Conservation (phyloP, 2,113 vertebrate genomes). For the Lasiurus borealis region DNA sequence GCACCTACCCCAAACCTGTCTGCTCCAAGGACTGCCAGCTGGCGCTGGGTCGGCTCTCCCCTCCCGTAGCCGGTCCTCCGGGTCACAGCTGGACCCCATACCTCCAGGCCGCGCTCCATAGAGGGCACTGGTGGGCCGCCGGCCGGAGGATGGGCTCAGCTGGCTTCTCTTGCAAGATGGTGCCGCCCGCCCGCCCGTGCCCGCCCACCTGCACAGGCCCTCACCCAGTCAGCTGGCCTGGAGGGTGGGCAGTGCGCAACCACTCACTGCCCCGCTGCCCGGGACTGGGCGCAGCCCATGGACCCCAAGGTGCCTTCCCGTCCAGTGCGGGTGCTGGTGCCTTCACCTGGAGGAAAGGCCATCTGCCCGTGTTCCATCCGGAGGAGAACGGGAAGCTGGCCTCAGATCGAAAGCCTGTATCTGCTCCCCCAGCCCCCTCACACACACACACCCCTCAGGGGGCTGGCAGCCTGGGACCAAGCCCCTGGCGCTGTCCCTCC, state of each 20-base stretch:
- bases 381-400: neutral
- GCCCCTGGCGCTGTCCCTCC: neutral
- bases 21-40: neutral
- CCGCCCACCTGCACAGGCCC: fast-evolving
- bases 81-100: neutral
- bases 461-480: fast-evolving
- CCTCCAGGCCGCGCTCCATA: neutral
- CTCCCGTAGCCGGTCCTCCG: fast-evolving
- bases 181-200: fast-evolving
- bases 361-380: neutral
- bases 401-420: neutral
- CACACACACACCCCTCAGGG: too few species aligned
- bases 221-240: fast-evolving
- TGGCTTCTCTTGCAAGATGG: too few species aligned
- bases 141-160: neutral
- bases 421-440: neutral
- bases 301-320: neutral
- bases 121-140: too few species aligned
- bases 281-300: fast-evolving
- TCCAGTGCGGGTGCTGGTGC: neutral
- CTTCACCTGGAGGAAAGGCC: neutral
- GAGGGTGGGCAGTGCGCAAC: fast-evolving
- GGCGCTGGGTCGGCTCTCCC: neutral
- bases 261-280: fast-evolving
- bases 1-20: too few species aligned